Base-by-base conservation (phyloP, 1,140 invertebrate species). In the Nephotettix cincticeps region DNA sequence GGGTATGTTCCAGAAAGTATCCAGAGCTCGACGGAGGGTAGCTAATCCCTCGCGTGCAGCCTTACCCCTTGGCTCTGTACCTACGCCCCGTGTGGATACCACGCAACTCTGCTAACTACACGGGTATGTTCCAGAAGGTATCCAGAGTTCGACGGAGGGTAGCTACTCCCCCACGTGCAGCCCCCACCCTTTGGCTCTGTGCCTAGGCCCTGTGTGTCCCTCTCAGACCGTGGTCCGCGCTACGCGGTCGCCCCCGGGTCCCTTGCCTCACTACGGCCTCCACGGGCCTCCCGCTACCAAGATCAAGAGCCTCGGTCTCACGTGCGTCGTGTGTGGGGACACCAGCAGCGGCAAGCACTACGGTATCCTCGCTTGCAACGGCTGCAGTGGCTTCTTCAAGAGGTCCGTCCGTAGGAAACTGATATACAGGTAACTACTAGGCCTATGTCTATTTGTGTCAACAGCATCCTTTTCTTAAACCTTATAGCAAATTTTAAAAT, bases 331-430 rank as follows among this genome's bases (percentile, higher is more conserved):
- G 0, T 99, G 97, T 78, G 96, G 96, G 0, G 97, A 99, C 79
- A 97, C 95, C 0, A 97, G 94, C 68, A 97, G 93, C 3, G 97
- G 97, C 0, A 99, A 99, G 79, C 97, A 99, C 81, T 99, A 98
- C 80, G 97, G 97, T 0, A 99, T 99, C 73, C 86, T 99, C n/a
- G 97, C 97, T 0, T 99, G 98, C 82, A 99, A 99, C 78, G 98
- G 98, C 0, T 99, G 98, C 84, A 97, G 94, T 58, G 98, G 97
- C 1, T 99, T 99, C 84, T 99, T 99, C 86, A 99, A 99, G 79
- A 83, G 98, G 73, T 97, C 95, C 74, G 98, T 99, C 28, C 85
- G 98, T 36, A 87, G 97, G 74, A 97, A 98, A 84, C 87, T 99
- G 47, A 99, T 99, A 73, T 99, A 99, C 85, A 93, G 96, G 96